phyloP scores from a whole-genome alignment of 2,113 vertebrate species.

The Paedocypris sp. region DNA sequence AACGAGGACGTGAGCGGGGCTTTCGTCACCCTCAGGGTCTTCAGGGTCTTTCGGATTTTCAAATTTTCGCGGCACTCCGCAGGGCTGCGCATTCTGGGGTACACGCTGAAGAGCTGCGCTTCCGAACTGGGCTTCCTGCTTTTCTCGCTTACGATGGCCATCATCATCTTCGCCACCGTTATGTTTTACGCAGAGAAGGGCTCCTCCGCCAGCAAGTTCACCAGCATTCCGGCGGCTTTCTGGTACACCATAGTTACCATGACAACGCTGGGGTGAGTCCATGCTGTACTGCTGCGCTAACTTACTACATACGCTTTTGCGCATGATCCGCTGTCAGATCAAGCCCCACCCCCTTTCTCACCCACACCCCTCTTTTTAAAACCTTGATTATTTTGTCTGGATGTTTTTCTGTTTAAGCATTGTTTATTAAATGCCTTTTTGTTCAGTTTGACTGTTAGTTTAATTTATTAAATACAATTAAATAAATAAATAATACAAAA shows the following conservation, averaged over 20 bases:
- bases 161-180: slow-evolving; percentile 97
- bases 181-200: slow-evolving; percentile 99
- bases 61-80: slow-evolving; percentile 97
- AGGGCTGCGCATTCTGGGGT: slow-evolving; percentile 90
- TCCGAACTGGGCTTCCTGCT: slow-evolving; percentile 95
- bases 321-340: background rate
- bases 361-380: slow-evolving; percentile 47
- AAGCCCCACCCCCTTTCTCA: background rate
- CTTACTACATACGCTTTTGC: background rate
- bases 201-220: slow-evolving; percentile 87
- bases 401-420: too few relatives aligned
- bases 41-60: slow-evolving; percentile 95
- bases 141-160: slow-evolving; percentile 97
- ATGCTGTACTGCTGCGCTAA: slow-evolving; percentile 2
- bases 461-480: too few relatives aligned
- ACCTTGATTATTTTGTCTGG: background rate
- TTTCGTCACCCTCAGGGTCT: slow-evolving; percentile 92
- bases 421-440: too few relatives aligned
- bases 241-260: slow-evolving; percentile 99
- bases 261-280: slow-evolving; percentile 93
- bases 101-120: slow-evolving; percentile 94
- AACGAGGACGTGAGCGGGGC: slow-evolving; percentile 97
- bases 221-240: slow-evolving; percentile 93
- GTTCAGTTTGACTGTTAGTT: too few relatives aligned
- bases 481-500: too few relatives aligned